Evolutionary conservation across 2,888 invertebrate species (phyloP).

Genomic region (Halictus quadricinctus): DNA sequence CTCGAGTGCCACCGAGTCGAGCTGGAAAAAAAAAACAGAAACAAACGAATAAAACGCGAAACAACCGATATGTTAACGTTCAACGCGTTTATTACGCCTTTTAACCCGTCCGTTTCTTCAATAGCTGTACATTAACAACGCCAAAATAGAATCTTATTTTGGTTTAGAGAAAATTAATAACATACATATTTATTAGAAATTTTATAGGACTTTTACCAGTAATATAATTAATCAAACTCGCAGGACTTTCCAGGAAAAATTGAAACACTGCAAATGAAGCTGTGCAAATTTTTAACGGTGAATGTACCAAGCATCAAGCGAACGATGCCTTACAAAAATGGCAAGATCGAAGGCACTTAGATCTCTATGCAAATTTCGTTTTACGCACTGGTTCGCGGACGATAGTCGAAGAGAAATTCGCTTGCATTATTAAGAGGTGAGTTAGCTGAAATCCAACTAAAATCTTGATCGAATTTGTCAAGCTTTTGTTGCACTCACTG

Average conservation of each 20-base stretch:
- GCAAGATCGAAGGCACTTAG: neutral
- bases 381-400: conserved; percentile 4
- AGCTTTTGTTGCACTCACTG: neutral
- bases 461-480: neutral
- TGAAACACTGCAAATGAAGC: too few species aligned
- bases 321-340: too few species aligned
- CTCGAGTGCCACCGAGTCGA: neutral
- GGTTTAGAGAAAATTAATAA: too few species aligned
- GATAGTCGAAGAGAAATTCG: neutral
- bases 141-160: too few species aligned
- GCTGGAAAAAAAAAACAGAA: neutral
- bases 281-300: too few species aligned
- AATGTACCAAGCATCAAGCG: too few species aligned
- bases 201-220: neutral
- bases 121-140: too few species aligned
- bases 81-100: neutral
- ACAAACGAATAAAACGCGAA: neutral
- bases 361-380: neutral
- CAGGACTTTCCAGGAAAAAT: too few species aligned
- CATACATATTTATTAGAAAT: too few species aligned
- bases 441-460: neutral
- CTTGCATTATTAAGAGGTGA: neutral
- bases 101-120: neutral
- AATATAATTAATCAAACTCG: too few species aligned
- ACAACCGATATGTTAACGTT: neutral